Base-by-base conservation (phyloP, 1,140 invertebrate species). In the Batillaria attramentaria region DNA sequence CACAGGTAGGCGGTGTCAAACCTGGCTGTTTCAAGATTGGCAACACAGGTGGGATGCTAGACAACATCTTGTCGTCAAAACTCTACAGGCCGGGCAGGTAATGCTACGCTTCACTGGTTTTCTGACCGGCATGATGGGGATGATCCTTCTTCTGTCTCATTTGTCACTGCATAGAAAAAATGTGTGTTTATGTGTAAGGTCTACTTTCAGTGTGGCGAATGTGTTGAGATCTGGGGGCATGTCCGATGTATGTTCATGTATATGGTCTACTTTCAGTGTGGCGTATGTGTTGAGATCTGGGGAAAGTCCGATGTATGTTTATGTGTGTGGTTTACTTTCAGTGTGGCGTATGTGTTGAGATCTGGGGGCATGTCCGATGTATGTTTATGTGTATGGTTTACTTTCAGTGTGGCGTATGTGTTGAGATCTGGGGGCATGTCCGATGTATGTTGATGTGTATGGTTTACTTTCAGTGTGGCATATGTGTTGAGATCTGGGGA, bases 351-450 rank as follows among this genome's bases (percentile, higher is more conserved):
- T n/a, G n/a, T n/a, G n/a, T n/a, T n/a, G n/a, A n/a, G n/a, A 72
- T 99, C 98, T 0, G 98, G 98, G 70, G 98, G 98, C 31, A 99
- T 99, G 98, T 99, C 97, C 6, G 99, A 99, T 89, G 99, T 99
- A 91, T 92, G n/a, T n/a, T n/a, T n/a, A n/a, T n/a, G n/a, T n/a
- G n/a, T n/a, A n/a, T n/a, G n/a, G n/a, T n/a, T n/a, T n/a, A n/a
- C n/a, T n/a, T n/a, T n/a, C n/a, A n/a, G n/a, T n/a, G n/a, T n/a
- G n/a, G n/a, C n/a, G n/a, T n/a, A n/a, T n/a, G n/a, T n/a, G n/a
- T n/a, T n/a, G n/a, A n/a, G n/a, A n/a, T n/a, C n/a, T n/a, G n/a
- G n/a, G n/a, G n/a, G n/a, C n/a, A n/a, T n/a, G n/a, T n/a, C n/a
- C n/a, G n/a, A n/a, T n/a, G n/a, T n/a, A n/a, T n/a, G n/a, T n/a